phyloP scores from a whole-genome alignment of 2,113 vertebrate species.

The Globicephala melas region DNA sequence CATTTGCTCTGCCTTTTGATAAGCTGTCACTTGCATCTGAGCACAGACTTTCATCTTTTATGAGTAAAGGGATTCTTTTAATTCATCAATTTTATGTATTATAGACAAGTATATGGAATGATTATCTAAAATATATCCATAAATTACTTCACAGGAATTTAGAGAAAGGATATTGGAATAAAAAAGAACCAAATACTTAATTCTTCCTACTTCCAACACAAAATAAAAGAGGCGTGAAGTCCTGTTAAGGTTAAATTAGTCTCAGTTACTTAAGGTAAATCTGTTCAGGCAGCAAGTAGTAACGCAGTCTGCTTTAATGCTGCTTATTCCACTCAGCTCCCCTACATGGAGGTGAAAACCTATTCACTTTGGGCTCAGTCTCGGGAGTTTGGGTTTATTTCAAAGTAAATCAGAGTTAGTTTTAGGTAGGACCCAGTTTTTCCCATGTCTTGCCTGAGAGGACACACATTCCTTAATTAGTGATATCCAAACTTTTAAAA shows the following conservation, averaged over 20 bases:
- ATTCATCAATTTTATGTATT: slow-evolving; percentile 2
- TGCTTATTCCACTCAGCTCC: not conserved
- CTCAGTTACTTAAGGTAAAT: not conserved
- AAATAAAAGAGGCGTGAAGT: not conserved
- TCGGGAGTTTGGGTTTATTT: not conserved
- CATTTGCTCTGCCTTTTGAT: not conserved
- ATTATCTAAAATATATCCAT: not conserved
- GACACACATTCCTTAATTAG: not conserved
- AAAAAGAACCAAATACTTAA: not conserved
- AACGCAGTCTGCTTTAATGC: not conserved
- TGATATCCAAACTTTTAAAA: slow-evolving; percentile 16
- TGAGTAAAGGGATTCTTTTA: slow-evolving; percentile 12
- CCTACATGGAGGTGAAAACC: not conserved
- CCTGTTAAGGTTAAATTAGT: slow-evolving; percentile 2
- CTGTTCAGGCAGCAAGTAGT: not conserved
- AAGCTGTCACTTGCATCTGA: slow-evolving; percentile 8
- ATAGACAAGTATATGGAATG: not conserved
- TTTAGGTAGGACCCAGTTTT: not conserved
- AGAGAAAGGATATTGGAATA: not conserved
- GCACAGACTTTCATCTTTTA: slow-evolving; percentile 24
- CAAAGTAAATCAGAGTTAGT: slow-evolving; percentile 6
- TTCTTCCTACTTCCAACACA: not conserved
- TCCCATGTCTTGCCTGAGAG: not conserved
- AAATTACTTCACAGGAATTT: slow-evolving; percentile 41
- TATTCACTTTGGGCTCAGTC: not conserved